Evolutionary conservation across 2,888 invertebrate species (phyloP).

Genomic region (Gibbula magus): DNA sequence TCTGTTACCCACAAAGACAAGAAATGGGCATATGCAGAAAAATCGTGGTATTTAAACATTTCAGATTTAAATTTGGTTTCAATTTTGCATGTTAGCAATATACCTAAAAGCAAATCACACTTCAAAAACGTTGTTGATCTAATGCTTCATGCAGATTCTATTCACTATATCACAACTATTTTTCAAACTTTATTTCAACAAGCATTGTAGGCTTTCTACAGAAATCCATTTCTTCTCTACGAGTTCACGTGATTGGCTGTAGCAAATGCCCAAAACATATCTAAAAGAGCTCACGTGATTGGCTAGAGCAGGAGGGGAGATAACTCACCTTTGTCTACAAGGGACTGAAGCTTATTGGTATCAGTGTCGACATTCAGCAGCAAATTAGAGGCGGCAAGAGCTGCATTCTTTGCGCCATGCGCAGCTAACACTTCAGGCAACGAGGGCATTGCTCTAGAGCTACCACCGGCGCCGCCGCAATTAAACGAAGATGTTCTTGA

Average conservation of each 20-base stretch:
- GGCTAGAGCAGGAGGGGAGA: constrained; percentile 28
- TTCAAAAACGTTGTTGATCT: no score
- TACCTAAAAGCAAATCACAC: no score
- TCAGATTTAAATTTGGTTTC: no score
- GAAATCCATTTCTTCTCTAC: not conserved
- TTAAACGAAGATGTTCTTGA: constrained; percentile 52
- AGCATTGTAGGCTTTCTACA: not conserved
- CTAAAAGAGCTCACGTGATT: not conserved
- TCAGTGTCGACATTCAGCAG: constrained; percentile 54
- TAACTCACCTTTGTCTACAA: constrained; percentile 64
- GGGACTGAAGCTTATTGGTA: constrained; percentile 56
- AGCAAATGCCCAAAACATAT: no score
- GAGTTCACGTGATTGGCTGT: not conserved
- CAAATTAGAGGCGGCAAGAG: constrained; percentile 83
- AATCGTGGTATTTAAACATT: no score
- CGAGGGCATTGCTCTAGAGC: constrained; percentile 57
- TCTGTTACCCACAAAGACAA: no score
- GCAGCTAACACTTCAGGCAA: constrained; percentile 83
- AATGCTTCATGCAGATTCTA: not conserved
- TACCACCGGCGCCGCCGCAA: constrained; percentile 55
- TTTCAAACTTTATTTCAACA: not conserved
- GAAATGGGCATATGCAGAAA: no score
- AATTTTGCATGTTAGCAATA: no score
- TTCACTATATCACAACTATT: not conserved
- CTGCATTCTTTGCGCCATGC: constrained; percentile 83